Base-by-base conservation (phyloP, 2,797 vertebrate species). In the Chromis chromis region DNA sequence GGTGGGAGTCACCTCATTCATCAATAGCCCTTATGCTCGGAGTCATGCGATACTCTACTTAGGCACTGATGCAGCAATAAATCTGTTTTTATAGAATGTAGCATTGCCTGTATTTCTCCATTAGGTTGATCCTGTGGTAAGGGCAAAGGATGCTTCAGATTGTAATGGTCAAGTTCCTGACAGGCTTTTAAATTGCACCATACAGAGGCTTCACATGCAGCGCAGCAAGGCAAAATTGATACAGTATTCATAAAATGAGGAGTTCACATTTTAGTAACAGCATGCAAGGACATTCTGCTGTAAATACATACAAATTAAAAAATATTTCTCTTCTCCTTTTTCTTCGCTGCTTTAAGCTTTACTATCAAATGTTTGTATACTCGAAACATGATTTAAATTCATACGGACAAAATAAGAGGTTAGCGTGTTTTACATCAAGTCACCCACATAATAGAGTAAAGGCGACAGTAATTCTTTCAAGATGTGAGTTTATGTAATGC, bases 21-120 rank as follows among this genome's bases (percentile, higher is more conserved):
- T 93, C 92, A 92, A 81, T 61, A 77, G 81, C 48, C 65, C 63
- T 82, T 82, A 76, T 71, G 83, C 72, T 83, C 3, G 1, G 54
- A 86, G 82, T 89, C 88, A 81, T 83, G 85, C 83, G 63, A 86
- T 65, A 72, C 85, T 88, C 62, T 70, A 77, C 79, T 88, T 76
- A 69, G 65, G 70, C 85, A 73, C 82, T 82, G 85, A 85, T 73
- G 79, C 76, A 53, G 82, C 83, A 78, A 90, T 92, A 91, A 90
- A 93, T 93, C 88, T 74, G 71, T 42, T 84, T 90, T 82, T 76
- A 85, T 79, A 84, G 68, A 86, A 91, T 50, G 63, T 74, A 79
- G 74, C 71, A 54, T 58, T 56, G 85, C 71, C 74, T 73, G 76
- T 89, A 80, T 88, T 86, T 89, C 81, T 80, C 80, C 82, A 87